Evolutionary conservation across 2,888 invertebrate genomes (phyloP).

Genomic region (Tetragonisca angustula): DNA sequence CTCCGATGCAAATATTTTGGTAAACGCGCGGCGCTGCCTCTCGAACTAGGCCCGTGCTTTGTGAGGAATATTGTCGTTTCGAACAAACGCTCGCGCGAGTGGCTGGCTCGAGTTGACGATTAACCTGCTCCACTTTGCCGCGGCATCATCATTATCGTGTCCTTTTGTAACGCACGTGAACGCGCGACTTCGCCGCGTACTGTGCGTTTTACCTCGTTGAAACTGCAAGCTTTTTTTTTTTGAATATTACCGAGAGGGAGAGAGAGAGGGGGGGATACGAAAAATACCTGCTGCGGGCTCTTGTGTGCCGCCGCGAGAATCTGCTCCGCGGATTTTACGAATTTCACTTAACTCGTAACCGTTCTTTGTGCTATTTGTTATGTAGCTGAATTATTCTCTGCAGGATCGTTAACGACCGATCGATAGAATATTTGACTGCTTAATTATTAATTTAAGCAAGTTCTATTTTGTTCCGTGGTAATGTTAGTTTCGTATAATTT

Average conservation of each 20-base stretch:
- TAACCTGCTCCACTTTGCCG: slow-evolving; percentile 52
- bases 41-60: slow-evolving; percentile 20
- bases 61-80: slow-evolving; percentile 14
- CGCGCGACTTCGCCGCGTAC: slow-evolving; percentile 10
- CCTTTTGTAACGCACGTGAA: slow-evolving; percentile 10
- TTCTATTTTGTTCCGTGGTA: too few species aligned
- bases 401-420: neutral
- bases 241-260: neutral
- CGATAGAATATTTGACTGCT: too few species aligned
- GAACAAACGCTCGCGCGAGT: slow-evolving; percentile 9
- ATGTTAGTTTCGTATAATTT: neutral
- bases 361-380: neutral
- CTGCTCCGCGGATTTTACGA: too few species aligned
- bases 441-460: too few species aligned
- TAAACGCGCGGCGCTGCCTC: slow-evolving; percentile 2
- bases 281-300: too few species aligned
- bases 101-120: slow-evolving; percentile 25
- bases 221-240: slow-evolving; percentile 29
- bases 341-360: too few species aligned
- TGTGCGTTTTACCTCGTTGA: slow-evolving; percentile 34
- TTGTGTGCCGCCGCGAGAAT: too few species aligned
- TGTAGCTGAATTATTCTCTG: neutral
- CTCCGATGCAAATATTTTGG: slow-evolving; percentile 27
- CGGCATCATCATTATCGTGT: slow-evolving; percentile 46
- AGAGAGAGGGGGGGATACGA: neutral